Evolutionary conservation across 1,140 invertebrate genomes (phyloP).

Genomic region (Pantala flavescens): DNA sequence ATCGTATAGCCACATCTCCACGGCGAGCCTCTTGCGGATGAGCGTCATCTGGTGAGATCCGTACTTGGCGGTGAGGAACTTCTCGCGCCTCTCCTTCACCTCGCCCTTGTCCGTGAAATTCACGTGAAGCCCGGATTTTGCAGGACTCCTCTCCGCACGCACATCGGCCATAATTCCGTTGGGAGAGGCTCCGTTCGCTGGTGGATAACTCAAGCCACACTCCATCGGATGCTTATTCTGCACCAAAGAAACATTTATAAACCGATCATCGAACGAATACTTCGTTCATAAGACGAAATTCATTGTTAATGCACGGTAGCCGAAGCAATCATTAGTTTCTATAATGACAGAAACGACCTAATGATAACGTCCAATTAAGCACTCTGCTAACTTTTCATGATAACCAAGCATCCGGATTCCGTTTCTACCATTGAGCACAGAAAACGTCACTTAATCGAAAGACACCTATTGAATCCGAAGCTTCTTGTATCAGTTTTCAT

Average conservation of each 20-base stretch:
- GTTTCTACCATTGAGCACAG: no score
- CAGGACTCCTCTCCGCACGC: slow-evolving; percentile 54
- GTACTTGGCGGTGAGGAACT: slow-evolving; percentile 93
- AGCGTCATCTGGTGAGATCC: slow-evolving; percentile 94
- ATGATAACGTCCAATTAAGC: no score
- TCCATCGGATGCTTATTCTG: slow-evolving; percentile 22
- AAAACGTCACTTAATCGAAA: no score
- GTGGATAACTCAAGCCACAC: slow-evolving; percentile 23
- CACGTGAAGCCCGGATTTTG: slow-evolving; percentile 69
- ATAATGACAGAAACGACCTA: no score
- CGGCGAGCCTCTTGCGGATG: slow-evolving; percentile 83
- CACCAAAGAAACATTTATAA: background rate
- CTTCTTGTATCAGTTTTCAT: no score
- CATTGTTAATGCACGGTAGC: no score
- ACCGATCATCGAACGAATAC: no score
- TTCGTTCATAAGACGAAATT: no score
- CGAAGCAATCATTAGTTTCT: no score
- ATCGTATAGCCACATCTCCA: slow-evolving; percentile 97
- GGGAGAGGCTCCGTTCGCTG: slow-evolving; percentile 15
- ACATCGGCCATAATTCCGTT: slow-evolving; percentile 20
- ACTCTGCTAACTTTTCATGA: no score
- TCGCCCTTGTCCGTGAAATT: slow-evolving; percentile 79
- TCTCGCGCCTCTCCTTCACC: slow-evolving; percentile 78
- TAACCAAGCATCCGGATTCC: no score
- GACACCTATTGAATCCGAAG: no score